Base-by-base conservation (phyloP, 2,888 invertebrate genomes). In the Drosophila hamatofila region DNA sequence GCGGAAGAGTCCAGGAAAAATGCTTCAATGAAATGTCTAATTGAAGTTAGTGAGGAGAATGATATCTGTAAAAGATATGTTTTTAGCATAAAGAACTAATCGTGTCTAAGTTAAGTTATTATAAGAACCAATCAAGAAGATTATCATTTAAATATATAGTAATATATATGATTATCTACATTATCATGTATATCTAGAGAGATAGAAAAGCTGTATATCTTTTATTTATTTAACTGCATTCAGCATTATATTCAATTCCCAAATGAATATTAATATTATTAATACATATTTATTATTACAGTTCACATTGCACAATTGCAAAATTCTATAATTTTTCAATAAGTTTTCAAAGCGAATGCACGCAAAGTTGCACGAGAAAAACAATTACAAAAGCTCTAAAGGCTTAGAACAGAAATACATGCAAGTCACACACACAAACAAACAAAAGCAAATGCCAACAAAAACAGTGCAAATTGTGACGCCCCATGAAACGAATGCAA, bases 391-490 rank as follows among this genome's bases (percentile, higher is more conserved):
- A 81, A 81, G 78, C 84, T 83, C 58, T 59, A 75, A 75, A 72
- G 55, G 68, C 63, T 56, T 69, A 79, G 78, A 81, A 80, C 59
- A 73, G 69, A 75, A 72, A 67, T 75, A 68, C 74, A 78, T 69
- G 52, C 74, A 56, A 66, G 49, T 52, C 39, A 46, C 52, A 23
- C 42, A 21, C 12, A 21, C 35, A 59, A 21, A 52, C 63, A 51
- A 56, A 39, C 37, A 61, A 46, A 44, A 55, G 65, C 39, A 68
- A 39, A 44, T 61, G 37, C 59, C 69, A 75, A 83, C 65, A 78
- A 75, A 57, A 59, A 27, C 49, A 44, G 67, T 70, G 81, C 79
- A 81, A 86, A 83, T 77, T 76, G 79, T 75, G 67, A 81, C 81
- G 80, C 80, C 83, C 78, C 83, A 69, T 66, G 37, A 61, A 57